phyloP scores from a whole-genome alignment of 2,113 vertebrate species.

The Amphiprion percula region DNA sequence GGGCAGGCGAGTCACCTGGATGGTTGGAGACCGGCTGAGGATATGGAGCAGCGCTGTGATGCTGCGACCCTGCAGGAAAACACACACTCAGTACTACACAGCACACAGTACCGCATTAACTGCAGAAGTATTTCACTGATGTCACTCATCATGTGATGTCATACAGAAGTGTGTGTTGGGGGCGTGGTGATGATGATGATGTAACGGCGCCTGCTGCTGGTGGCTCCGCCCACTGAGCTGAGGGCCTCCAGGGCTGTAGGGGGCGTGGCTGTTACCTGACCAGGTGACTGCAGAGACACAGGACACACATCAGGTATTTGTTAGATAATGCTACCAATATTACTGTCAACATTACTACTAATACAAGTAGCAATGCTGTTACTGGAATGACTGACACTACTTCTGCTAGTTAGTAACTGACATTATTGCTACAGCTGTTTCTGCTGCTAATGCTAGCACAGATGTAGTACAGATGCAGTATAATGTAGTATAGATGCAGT shows the following conservation, averaged over 20 bases:
- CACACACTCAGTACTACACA: neutral
- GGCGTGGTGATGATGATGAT: slow-evolving; percentile 71
- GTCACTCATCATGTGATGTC: slow-evolving; percentile 29
- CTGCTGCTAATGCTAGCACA: neutral
- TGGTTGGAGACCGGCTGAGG: slow-evolving; percentile 76
- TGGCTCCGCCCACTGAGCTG: slow-evolving; percentile 83
- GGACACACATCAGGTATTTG: neutral
- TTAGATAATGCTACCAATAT: neutral
- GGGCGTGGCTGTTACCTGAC: slow-evolving; percentile 76
- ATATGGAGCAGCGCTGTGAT: slow-evolving; percentile 78
- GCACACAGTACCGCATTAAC: neutral
- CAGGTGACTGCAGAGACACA: slow-evolving; percentile 75
- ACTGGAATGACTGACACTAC: neutral
- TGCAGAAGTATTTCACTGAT: neutral
- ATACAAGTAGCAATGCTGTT: too few species aligned
- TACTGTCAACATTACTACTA: neutral
- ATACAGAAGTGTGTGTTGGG: slow-evolving; percentile 83
- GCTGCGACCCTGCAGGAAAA: slow-evolving; percentile 83
- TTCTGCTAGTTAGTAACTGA: neutral
- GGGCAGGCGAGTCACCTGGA: slow-evolving; percentile 72
- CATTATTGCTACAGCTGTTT: neutral
- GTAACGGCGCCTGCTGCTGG: slow-evolving; percentile 77
- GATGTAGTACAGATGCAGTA: neutral
- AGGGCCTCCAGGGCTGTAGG: slow-evolving; percentile 77
- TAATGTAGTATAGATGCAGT: neutral